These are phyloP conservation scores for Heliconius charithonia DNA, from an alignment of 2,888 invertebrate species.

Conservation along the genomic window DNA sequence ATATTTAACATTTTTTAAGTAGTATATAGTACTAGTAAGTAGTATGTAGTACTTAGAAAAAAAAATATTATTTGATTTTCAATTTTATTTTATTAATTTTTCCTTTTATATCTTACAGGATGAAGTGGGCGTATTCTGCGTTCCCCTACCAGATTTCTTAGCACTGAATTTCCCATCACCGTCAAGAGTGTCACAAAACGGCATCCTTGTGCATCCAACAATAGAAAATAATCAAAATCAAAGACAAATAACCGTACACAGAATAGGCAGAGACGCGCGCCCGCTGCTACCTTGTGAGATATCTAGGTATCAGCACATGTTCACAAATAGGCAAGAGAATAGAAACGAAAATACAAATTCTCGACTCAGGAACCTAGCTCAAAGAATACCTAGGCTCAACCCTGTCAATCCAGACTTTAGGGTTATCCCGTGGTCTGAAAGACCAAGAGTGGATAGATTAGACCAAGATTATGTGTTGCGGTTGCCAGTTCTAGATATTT, in stretches of 20 bases:
- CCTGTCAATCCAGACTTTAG: slow-evolving; percentile 60
- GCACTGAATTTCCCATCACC: slow-evolving; percentile 67
- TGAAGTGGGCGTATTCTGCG: slow-evolving; percentile 76
- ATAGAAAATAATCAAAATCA: slow-evolving; percentile 55
- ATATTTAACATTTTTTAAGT: too few species aligned
- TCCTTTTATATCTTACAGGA: slow-evolving; percentile 60
- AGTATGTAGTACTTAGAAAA: too few species aligned
- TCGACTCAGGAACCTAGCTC: slow-evolving; percentile 65
- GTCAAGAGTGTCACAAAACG: slow-evolving; percentile 55
- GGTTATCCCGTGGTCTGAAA: slow-evolving; percentile 67
- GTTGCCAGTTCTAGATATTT: slow-evolving; percentile 65
- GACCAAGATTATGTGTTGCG: slow-evolving; percentile 69
- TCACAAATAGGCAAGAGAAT: slow-evolving; percentile 59
- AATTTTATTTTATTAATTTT: background rate
- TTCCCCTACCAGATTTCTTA: slow-evolving; percentile 73
- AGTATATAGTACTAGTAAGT: too few species aligned
- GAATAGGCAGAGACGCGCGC: slow-evolving; percentile 83
- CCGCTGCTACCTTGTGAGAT: slow-evolving; percentile 81
- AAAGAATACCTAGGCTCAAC: slow-evolving; percentile 68
- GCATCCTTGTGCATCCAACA: slow-evolving; percentile 59
- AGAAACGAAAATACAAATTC: slow-evolving; percentile 58
- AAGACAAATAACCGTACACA: slow-evolving; percentile 83
- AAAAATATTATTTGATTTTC: too few species aligned
- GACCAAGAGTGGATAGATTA: slow-evolving; percentile 59
- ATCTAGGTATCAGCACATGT: slow-evolving; percentile 76